phyloP scores from a whole-genome alignment of 2,888 invertebrate species.

The Melangyna quadrimaculata region DNA sequence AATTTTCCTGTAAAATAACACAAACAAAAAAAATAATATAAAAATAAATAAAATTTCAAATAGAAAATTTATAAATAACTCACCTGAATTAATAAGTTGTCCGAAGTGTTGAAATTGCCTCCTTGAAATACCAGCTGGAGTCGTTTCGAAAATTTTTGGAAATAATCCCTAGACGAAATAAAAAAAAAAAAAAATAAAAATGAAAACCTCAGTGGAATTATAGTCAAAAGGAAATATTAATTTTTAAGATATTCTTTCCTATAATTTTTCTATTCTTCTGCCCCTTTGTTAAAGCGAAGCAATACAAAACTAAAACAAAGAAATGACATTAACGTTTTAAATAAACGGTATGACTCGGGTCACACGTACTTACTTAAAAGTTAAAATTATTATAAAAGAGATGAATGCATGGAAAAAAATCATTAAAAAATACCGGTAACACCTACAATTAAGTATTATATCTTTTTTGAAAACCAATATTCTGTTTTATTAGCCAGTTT shows the following conservation, averaged over 20 bases:
- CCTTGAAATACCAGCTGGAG: constrained; percentile 78
- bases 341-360: not conserved
- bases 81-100: constrained; percentile 79
- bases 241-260: not conserved
- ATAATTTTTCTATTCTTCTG: not conserved
- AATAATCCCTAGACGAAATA: constrained; percentile 74
- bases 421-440: too few species aligned
- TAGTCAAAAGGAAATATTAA: not conserved
- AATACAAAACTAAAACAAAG: not conserved
- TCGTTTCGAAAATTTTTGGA: constrained; percentile 77
- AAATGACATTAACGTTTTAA: not conserved
- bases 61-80: constrained; percentile 62
- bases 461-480: too few species aligned
- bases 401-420: too few species aligned
- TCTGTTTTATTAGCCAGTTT: too few species aligned
- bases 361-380: not conserved
- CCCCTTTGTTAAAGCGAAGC: not conserved
- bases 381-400: too few species aligned
- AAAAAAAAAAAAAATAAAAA: constrained; percentile 15
- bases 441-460: too few species aligned
- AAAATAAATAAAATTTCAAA: constrained; percentile 8
- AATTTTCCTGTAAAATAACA: constrained; percentile 75
- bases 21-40: not conserved
- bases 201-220: not conserved
- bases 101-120: constrained; percentile 78